These are phyloP conservation scores for Pseudopipra pipra DNA, from an alignment of 2,113 vertebrate species.

Conservation along the genomic window DNA sequence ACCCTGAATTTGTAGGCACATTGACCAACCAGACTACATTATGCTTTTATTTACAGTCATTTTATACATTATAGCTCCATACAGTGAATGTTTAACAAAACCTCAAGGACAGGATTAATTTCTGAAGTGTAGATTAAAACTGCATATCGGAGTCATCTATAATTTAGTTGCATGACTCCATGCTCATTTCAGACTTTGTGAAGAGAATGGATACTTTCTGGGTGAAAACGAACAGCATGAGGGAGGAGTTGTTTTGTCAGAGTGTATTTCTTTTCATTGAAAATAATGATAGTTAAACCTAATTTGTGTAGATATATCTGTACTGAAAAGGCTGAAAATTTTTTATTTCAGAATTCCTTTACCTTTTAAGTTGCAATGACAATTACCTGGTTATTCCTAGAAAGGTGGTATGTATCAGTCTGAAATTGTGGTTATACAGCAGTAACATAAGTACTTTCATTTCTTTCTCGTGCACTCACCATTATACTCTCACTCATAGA, in stretches of 20 bases:
- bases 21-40: neutral
- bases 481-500: neutral
- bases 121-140: neutral
- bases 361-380: neutral
- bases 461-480: neutral
- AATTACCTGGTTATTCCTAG: neutral
- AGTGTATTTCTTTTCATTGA: neutral
- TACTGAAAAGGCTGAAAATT: neutral
- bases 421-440: neutral
- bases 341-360: neutral
- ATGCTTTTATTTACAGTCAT: neutral
- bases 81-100: neutral
- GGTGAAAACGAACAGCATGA: neutral
- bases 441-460: neutral
- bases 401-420: neutral
- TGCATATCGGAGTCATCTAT: neutral
- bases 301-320: neutral
- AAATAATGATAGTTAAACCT: neutral
- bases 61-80: neutral
- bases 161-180: neutral
- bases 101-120: neutral
- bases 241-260: neutral
- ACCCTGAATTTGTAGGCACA: neutral
- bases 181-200: neutral
- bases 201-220: neutral